Evolutionary conservation across 2,113 vertebrate species (phyloP), one percentile per base, ranked within the genome.

Genomic region (Motacilla tschutschensis): DNA sequence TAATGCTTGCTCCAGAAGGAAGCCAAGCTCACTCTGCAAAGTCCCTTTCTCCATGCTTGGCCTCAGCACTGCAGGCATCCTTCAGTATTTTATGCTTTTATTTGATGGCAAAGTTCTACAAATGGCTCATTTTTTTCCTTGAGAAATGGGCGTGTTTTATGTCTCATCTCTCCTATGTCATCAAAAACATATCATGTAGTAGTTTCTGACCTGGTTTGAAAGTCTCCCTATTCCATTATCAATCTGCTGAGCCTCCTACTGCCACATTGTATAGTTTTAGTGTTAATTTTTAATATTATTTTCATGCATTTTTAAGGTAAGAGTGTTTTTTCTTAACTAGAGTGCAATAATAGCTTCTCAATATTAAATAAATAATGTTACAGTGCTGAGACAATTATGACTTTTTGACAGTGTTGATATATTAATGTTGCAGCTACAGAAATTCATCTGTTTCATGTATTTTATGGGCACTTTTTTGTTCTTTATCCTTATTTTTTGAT

Each of bases 321-420:
- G 84, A 74, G 53, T 40, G 60, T 41, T 38, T 53, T 89, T 90
- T 89, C 88, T 85, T 83, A 91, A 92, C 84, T 95, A 77, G 72
- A 91, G 83, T 93, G 81, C 88, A 95, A 91, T 90, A 93, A 91
- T 91, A 95, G 87, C 72, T 88, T 93, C 92, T 90, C 75, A 79
- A 93, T 95, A 95, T 94, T 95, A 94, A 95, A 95, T 95, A 95
- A 95, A 93, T 95, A 93, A 95, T 94, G 92, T 67, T 91, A 81
- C 71, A 91, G 86, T 31, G 67, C 85, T 91, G 64, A 94, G 84
- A 91, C 88, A 82, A 93, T 91, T 93, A 93, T 71, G 67, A 84
- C 64, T 92, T 93, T 92, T 92, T 93, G 90, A 93, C 90, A 90
- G 81, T 88, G 92, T 90, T 92, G 93, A 93, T 87, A 84, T 48